A percentile compares a stretch with the other conserved stretches of the same genome.
Evolutionary conservation across 2,797 vertebrate species (phyloP).

Genomic region (Cyclopterus lumpus): DNA sequence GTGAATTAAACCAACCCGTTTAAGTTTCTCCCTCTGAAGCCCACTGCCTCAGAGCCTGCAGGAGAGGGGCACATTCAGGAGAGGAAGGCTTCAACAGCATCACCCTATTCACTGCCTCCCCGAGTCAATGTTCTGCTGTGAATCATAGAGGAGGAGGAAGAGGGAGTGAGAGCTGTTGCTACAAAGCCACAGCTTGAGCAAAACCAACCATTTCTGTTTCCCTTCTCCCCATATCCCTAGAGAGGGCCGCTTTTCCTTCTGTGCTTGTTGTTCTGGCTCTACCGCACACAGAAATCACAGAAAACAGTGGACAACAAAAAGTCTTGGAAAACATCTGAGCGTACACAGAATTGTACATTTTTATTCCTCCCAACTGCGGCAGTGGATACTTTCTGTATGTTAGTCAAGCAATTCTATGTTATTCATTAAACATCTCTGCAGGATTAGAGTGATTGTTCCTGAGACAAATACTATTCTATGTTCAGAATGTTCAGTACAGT

Average conservation of each 20-base stretch:
- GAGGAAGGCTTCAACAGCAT: slow-evolving; percentile 51
- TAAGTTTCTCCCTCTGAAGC: slow-evolving; percentile 19
- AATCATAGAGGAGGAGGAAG: slow-evolving; percentile 50
- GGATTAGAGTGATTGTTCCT: background rate
- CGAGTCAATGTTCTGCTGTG: slow-evolving; percentile 63
- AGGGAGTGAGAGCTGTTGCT: slow-evolving; percentile 46
- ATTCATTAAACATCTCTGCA: background rate
- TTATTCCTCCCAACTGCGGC: background rate
- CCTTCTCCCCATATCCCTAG: slow-evolving; percentile 46
- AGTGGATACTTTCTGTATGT: background rate
- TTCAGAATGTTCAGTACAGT: background rate
- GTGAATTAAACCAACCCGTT: slow-evolving; percentile 39
- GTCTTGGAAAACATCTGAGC: slow-evolving; percentile 31
- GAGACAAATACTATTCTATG: background rate
- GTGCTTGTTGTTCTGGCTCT: slow-evolving; percentile 54
- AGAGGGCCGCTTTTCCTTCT: slow-evolving; percentile 50
- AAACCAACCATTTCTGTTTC: slow-evolving; percentile 70
- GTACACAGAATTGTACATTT: background rate
- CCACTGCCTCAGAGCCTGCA: slow-evolving; percentile 14
- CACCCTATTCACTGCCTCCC: slow-evolving; percentile 46
- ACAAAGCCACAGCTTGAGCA: slow-evolving; percentile 62
- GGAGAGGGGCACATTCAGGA: slow-evolving; percentile 31
- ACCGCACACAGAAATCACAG: slow-evolving; percentile 38
- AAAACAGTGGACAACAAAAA: slow-evolving; percentile 40
- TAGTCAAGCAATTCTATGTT: background rate